These are phyloP conservation scores for Chlorodrepanis virens DNA, from an alignment of 2,113 vertebrate genomes.

Conservation along the genomic window DNA sequence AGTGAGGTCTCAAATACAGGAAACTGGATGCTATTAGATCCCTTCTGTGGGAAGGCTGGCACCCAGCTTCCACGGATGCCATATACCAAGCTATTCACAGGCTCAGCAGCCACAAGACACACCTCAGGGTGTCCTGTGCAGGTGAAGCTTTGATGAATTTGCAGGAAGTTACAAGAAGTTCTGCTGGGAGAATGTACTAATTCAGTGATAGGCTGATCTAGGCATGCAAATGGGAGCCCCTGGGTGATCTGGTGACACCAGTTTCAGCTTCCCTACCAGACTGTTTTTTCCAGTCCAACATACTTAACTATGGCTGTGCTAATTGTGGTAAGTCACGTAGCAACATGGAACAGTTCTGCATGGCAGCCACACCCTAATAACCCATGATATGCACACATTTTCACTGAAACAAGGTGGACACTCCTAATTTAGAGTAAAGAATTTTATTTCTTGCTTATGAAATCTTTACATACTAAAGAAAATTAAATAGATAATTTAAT, in stretches of 20 bases:
- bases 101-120: background rate
- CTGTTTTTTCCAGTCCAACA: background rate
- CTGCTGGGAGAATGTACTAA: background rate
- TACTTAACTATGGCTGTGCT: background rate
- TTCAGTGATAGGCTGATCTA: background rate
- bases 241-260: background rate
- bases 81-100: background rate
- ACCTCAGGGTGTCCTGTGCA: background rate
- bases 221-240: background rate
- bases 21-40: background rate
- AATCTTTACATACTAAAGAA: background rate
- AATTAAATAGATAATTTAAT: background rate
- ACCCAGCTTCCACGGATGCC: background rate
- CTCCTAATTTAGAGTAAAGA: background rate
- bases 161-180: background rate
- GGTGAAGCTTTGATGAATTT: background rate
- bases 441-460: background rate
- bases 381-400: background rate
- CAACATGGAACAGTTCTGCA: background rate
- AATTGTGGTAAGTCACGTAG: background rate
- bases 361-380: fast-evolving
- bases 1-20: background rate
- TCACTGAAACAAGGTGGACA: background rate
- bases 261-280: background rate
- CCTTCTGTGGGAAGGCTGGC: background rate